phyloP scores from a whole-genome alignment of 2,888 invertebrate genomes.

The Trichopoda pennipes region DNA sequence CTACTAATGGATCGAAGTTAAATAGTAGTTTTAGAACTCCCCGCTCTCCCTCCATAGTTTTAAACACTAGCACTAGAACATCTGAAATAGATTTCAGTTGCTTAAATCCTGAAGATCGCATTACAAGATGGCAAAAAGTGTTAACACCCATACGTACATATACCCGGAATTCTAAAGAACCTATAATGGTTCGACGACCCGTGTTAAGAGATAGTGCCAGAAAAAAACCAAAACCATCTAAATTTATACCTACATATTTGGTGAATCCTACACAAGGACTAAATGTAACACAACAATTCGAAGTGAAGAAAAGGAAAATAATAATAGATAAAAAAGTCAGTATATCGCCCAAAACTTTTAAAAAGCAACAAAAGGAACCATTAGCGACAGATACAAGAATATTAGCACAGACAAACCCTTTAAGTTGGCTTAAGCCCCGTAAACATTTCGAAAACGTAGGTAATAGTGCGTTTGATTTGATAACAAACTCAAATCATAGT shows the following conservation, averaged over 20 bases:
- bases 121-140: constrained; percentile 72
- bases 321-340: constrained; percentile 72
- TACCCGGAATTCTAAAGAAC: constrained; percentile 63
- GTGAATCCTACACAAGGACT: constrained; percentile 69
- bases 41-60: constrained; percentile 34
- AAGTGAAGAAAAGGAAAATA: constrained; percentile 73
- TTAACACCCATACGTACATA: constrained; percentile 75
- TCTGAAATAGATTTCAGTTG: not conserved
- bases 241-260: constrained; percentile 58
- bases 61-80: not conserved
- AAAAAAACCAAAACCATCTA: constrained; percentile 12
- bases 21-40: constrained; percentile 50
- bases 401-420: not conserved
- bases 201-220: not conserved
- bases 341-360: constrained; percentile 69
- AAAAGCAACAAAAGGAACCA: constrained; percentile 65
- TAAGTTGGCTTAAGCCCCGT: constrained; percentile 1
- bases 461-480: constrained; percentile 75
- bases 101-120: constrained; percentile 16
- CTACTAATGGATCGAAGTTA: constrained; percentile 14
- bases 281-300: constrained; percentile 69
- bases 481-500: constrained; percentile 72
- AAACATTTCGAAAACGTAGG: constrained; percentile 19
- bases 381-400: constrained; percentile 2
- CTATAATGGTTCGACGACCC: constrained; percentile 8